phyloP scores from a whole-genome alignment of 2,888 invertebrate species.

The Aphrophora alni region DNA sequence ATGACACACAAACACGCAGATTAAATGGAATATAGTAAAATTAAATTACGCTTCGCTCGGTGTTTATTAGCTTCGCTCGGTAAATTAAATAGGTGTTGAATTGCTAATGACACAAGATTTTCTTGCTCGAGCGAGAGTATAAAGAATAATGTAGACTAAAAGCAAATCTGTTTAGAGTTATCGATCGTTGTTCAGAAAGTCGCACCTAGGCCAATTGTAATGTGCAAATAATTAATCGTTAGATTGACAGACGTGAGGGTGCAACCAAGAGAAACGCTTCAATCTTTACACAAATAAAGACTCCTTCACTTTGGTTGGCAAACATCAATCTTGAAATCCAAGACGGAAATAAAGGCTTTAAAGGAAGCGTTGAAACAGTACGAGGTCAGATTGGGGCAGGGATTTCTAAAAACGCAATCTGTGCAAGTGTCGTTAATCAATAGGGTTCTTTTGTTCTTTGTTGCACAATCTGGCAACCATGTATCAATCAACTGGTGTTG shows the following conservation, averaged over 20 bases:
- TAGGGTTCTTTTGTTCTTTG: conserved; percentile 1
- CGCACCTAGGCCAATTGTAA: background rate
- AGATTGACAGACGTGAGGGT: background rate
- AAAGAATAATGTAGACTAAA: too few species aligned
- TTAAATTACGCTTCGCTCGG: too few species aligned
- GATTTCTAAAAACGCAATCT: background rate
- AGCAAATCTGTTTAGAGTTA: too few species aligned
- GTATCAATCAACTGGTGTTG: background rate
- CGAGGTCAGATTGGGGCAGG: background rate
- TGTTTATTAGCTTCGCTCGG: too few species aligned
- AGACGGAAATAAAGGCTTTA: background rate
- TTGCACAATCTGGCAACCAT: background rate
- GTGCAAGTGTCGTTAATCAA: background rate
- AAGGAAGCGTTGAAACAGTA: background rate
- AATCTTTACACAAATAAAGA: background rate
- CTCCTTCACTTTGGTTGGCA: background rate
- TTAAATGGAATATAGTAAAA: too few species aligned
- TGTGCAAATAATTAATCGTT: background rate
- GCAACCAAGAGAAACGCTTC: background rate
- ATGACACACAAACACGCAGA: too few species aligned
- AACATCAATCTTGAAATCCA: background rate
- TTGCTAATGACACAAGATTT: too few species aligned
- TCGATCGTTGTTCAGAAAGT: too few species aligned
- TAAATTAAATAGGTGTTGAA: too few species aligned
- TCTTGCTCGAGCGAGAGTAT: too few species aligned